Percentiles rank a stretch among this genome's conserved stretches.
Evolutionary conservation across 2,113 vertebrate genomes (phyloP).

Genomic region (Phaetusa simplex): DNA sequence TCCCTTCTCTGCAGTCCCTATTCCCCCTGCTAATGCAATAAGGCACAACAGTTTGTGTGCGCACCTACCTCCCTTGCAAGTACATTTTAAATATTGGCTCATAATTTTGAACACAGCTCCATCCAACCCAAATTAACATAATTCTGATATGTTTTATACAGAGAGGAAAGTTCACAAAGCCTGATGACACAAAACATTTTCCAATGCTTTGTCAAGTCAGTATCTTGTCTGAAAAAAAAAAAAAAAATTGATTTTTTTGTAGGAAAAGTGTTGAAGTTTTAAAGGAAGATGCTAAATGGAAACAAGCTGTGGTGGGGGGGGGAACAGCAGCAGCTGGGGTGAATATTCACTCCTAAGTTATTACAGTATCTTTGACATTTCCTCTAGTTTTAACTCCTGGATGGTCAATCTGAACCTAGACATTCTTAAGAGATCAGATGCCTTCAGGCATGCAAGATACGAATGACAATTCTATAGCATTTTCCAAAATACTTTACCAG

Average conservation of each 20-base stretch:
- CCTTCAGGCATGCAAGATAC: neutral
- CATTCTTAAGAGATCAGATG: neutral
- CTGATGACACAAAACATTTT: neutral
- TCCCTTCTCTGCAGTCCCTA: neutral
- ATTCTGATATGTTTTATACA: neutral
- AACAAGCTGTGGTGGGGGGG: slow-evolving; percentile 48
- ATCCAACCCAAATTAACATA: neutral
- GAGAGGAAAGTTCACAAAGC: neutral
- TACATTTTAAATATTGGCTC: neutral
- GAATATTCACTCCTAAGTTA: slow-evolving; percentile 47
- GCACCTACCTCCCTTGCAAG: neutral
- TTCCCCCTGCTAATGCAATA: neutral
- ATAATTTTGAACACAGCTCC: neutral
- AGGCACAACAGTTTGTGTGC: neutral
- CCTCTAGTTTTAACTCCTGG: neutral
- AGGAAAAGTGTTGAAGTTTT: slow-evolving; percentile 25
- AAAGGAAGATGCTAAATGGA: slow-evolving; percentile 79
- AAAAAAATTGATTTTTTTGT: neutral
- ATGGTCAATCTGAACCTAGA: neutral
- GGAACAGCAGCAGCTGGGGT: slow-evolving; percentile 72
- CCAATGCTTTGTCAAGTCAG: neutral
- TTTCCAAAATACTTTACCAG: neutral
- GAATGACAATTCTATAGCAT: neutral
- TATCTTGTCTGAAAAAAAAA: slow-evolving; percentile 37
- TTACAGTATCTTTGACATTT: neutral